These are phyloP conservation scores for Chironomus tepperi DNA, from an alignment of 1,140 invertebrate genomes.

Conservation along the genomic window DNA sequence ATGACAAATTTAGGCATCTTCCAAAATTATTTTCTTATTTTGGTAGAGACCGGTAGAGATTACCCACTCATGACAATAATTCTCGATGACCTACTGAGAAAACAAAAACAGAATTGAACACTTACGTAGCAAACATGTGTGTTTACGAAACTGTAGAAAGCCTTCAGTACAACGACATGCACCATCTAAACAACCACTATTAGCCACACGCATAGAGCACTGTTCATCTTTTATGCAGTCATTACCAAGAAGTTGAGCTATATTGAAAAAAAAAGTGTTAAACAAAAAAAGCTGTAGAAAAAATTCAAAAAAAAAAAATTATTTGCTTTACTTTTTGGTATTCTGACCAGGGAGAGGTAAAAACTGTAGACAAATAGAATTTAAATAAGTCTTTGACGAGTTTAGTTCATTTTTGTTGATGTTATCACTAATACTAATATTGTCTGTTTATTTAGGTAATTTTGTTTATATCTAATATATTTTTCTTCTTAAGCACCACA, in stretches of 20 bases:
- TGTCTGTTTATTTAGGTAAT: no score
- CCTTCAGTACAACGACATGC: conserved; percentile 69
- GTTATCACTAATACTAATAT: no score
- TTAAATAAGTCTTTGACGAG: no score
- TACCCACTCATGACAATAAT: conserved; percentile 28
- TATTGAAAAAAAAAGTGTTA: conserved; percentile 31
- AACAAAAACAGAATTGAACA: conserved; percentile 36
- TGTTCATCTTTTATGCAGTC: conserved; percentile 63
- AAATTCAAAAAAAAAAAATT: conserved; percentile 10
- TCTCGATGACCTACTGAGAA: conserved; percentile 32
- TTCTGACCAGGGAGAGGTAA: background rate
- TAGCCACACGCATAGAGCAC: conserved; percentile 69
- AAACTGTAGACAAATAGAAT: conserved; percentile 2
- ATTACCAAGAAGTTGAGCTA: conserved; percentile 67
- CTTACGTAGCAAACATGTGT: conserved; percentile 83
- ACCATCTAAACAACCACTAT: conserved; percentile 62
- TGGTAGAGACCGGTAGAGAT: no score
- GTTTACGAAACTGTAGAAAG: conserved; percentile 72
- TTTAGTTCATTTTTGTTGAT: no score
- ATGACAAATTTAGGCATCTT: no score
- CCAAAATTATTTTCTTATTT: no score
- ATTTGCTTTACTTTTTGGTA: background rate
- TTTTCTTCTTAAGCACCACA: no score
- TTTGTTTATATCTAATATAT: no score
- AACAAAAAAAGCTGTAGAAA: background rate